Percentiles rank a stretch among this genome's conserved stretches.
Conservation (phyloP, 2,797 vertebrate genomes). For the Lagorchestes hirsutus region DNA sequence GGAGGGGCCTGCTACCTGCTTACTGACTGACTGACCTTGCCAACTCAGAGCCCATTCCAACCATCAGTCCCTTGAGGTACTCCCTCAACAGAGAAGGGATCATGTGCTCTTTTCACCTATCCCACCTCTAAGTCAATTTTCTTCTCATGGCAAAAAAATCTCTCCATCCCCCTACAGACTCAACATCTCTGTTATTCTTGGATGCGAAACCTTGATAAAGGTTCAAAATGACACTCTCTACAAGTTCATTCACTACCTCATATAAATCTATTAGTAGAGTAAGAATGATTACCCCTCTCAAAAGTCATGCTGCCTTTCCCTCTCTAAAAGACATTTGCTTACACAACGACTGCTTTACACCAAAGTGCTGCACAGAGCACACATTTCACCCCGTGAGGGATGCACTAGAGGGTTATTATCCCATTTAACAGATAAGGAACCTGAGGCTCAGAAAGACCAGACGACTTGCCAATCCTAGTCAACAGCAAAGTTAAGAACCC, state of each 20-base stretch:
- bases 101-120: not conserved
- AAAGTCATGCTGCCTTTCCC: not conserved
- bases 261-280: not conserved
- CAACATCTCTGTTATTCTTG: not conserved
- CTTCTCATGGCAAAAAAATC: not conserved
- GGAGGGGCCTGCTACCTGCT: not conserved
- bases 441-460: not conserved
- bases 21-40: not conserved
- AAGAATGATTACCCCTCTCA: not conserved
- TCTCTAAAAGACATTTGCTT: not conserved
- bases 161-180: not conserved
- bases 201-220: not conserved
- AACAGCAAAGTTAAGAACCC: not conserved
- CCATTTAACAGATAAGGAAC: not conserved
- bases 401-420: not conserved
- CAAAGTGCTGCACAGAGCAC: not conserved
- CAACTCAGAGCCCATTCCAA: not conserved
- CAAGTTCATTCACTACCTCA: not conserved
- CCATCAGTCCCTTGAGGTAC: not conserved
- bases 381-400: not conserved
- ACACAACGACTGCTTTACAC: not conserved
- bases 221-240: not conserved
- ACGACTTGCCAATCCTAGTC: not conserved
- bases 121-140: not conserved
- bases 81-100: not conserved